Percentiles rank a stretch among this genome's conserved stretches.
Evolutionary conservation across 1,140 invertebrate species (phyloP).

Genomic region (Cyclina sinensis): DNA sequence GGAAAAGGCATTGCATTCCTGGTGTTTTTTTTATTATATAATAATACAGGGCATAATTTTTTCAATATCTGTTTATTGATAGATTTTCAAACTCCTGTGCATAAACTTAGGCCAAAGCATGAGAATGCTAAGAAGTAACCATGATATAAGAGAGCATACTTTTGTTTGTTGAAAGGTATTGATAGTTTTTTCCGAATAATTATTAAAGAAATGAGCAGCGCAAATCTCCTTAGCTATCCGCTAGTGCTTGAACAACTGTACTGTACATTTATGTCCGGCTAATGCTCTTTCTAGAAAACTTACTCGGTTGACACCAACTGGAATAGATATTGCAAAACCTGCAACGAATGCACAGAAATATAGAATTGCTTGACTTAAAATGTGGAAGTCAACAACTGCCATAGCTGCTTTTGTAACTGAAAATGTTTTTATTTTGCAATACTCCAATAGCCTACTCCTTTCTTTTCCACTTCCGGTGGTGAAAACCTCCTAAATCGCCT

Average conservation of each 20-base stretch:
- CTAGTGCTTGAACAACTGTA: not conserved
- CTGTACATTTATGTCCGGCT: not conserved
- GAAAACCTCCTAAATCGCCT: too few relatives aligned
- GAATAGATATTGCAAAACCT: constrained; percentile 67
- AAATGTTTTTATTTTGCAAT: constrained; percentile 3
- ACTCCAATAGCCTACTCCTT: not conserved
- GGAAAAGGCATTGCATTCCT: too few relatives aligned
- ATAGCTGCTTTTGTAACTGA: not conserved
- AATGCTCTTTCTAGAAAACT: not conserved
- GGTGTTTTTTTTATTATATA: too few relatives aligned
- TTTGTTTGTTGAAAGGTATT: not conserved
- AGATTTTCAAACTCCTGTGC: too few relatives aligned
- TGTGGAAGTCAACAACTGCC: constrained; percentile 64
- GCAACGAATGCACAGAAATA: constrained; percentile 64
- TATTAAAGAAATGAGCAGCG: not conserved
- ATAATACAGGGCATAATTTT: too few relatives aligned
- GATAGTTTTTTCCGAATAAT: not conserved
- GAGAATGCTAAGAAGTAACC: too few relatives aligned
- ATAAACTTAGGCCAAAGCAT: too few relatives aligned
- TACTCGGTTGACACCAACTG: constrained; percentile 68
- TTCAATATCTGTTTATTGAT: too few relatives aligned
- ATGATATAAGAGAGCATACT: too few relatives aligned
- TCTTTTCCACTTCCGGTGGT: not conserved
- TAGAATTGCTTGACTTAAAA: constrained; percentile 66
- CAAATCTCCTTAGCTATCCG: not conserved